These are phyloP conservation scores for Campodea augens DNA, from an alignment of 1,140 invertebrate genomes.

Conservation along the genomic window DNA sequence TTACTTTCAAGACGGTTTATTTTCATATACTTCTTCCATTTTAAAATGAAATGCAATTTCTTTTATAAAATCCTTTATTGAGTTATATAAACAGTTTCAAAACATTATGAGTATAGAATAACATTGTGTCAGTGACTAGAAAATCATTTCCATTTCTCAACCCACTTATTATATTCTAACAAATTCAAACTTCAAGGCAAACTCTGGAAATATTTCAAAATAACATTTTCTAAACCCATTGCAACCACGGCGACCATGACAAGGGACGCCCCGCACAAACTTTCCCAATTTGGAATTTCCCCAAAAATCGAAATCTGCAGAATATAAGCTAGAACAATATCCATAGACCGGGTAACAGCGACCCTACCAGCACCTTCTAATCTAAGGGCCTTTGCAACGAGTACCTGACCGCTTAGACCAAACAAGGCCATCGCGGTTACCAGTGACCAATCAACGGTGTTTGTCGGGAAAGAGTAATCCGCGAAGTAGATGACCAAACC, in stretches of 20 bases:
- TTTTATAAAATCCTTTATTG: too few relatives aligned
- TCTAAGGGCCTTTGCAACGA: constrained; percentile 28
- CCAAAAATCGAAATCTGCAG: constrained; percentile 29
- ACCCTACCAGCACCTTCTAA: constrained; percentile 32
- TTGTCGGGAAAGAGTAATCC: constrained; percentile 11
- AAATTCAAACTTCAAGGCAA: too few relatives aligned
- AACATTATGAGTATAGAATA: too few relatives aligned
- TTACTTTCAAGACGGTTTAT: too few relatives aligned
- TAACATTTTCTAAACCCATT: constrained; percentile 28
- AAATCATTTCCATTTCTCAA: too few relatives aligned
- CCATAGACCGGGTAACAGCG: constrained; percentile 29
- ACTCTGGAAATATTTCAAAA: constrained; percentile 4
- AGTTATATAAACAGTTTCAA: too few relatives aligned
- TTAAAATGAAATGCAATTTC: too few relatives aligned
- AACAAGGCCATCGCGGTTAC: constrained; percentile 19
- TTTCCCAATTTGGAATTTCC: constrained; percentile 26
- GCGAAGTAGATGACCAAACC: constrained; percentile 18
- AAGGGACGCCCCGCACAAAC: constrained; percentile 25
- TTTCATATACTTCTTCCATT: too few relatives aligned
- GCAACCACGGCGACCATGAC: constrained; percentile 28
- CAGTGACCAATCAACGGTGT: constrained; percentile 21
- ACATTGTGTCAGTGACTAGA: too few relatives aligned
- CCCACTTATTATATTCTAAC: too few relatives aligned
- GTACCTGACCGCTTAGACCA: constrained; percentile 27
- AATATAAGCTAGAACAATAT: constrained; percentile 30